Evolutionary conservation across 92 coral and sea anemone genomes (phyloP), one percentile per base, ranked within the genome.

Genomic region (Actinernus sp.): DNA sequence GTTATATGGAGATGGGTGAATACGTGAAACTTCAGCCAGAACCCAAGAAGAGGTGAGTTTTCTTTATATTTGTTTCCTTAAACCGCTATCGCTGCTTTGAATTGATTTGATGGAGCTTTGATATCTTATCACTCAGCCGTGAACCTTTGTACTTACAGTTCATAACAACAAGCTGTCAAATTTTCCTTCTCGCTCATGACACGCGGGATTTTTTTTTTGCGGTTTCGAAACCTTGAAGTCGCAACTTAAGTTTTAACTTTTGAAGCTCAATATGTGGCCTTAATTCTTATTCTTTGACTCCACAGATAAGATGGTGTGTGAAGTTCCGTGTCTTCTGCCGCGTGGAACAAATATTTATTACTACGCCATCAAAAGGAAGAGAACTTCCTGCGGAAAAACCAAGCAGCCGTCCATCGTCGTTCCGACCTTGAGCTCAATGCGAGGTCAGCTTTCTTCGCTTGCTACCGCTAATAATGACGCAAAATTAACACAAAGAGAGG

Each of bases 1-100:
- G 19, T 70, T 29, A 37, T 70, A 31, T 70, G 78, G 78, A 50
- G 66, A 56, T 70, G 78, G 78, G 57, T 70, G 1, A 70, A 58
- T 17, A 12, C 18, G 52, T 45, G 52, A 45, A 8, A 7, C 41
- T 36, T 36, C 14, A 36, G n/a, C n/a, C n/a, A n/a, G n/a, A n/a
- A n/a, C n/a, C n/a, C n/a, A n/a, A n/a, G n/a, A n/a, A 7, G 41
- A 36, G 41, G 41, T 36, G 41, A 36, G 41, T 36, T 7, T 36
- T n/a, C n/a, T 14, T 36, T 36, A 36, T 36, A 7, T 36, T 14
- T 7, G 8, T 36, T 14, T 7, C 8, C 7, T 36, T 36, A 7
- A 36, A 7, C 14, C 14, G 41, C 7, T 7, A 7, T 36, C 14
- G 41, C 41, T 36, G 41, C n/a, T 14, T 36, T 36, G 14, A 7